phyloP scores from a whole-genome alignment of 2,888 invertebrate species.

The Agrilus biguttatus region DNA sequence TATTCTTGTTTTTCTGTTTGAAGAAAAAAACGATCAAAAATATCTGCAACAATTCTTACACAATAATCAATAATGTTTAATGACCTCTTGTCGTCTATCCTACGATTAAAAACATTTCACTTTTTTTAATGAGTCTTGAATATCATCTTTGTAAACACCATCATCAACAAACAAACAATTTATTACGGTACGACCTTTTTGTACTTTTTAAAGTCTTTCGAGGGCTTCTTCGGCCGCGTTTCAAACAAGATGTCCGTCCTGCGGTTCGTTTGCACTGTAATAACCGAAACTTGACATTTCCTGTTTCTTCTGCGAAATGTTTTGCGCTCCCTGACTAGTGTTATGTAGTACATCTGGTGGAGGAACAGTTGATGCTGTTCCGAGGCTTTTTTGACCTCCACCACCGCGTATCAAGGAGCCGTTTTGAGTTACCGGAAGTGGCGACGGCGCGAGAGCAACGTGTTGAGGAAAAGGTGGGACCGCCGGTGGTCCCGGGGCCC shows the following conservation, averaged over 20 bases:
- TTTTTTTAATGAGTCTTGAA: background rate
- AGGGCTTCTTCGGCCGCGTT: conserved; percentile 23
- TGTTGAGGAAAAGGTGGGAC: conserved; percentile 34
- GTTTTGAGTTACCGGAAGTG: conserved; percentile 25
- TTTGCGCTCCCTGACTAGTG: conserved; percentile 31
- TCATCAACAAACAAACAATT: background rate
- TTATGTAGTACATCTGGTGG: conserved; percentile 33
- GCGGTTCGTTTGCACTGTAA: conserved; percentile 29
- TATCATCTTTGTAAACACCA: background rate
- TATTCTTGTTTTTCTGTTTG: too few species aligned
- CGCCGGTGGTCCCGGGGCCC: conserved; percentile 16
- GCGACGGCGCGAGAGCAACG: conserved; percentile 35
- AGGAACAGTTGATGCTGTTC: conserved; percentile 19
- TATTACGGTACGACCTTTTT: background rate
- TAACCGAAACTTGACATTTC: conserved; percentile 31
- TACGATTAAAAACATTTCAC: background rate
- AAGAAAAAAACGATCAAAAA: too few species aligned
- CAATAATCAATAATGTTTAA: too few species aligned
- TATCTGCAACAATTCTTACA: too few species aligned
- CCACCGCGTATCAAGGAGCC: conserved; percentile 28
- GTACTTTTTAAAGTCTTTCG: background rate
- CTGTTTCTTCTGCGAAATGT: conserved; percentile 28
- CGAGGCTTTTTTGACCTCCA: conserved; percentile 6
- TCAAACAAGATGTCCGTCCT: conserved; percentile 34
- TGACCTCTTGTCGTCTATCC: too few species aligned